These are phyloP conservation scores for Pelobates cultripes DNA, from an alignment of 2,797 vertebrate genomes.

Conservation along the genomic window DNA sequence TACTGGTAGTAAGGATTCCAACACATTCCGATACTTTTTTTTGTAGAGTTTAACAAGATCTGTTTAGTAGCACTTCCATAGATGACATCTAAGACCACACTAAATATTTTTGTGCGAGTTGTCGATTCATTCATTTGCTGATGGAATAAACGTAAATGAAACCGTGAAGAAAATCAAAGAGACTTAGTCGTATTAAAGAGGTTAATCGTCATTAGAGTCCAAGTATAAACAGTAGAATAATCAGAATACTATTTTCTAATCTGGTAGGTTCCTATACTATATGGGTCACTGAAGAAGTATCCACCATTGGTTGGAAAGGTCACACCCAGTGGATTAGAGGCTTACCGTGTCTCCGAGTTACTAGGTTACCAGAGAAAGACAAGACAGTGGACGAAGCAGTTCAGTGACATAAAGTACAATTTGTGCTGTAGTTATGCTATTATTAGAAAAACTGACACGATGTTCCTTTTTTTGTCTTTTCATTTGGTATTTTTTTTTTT, in stretches of 20 bases:
- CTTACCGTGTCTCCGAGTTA: not conserved
- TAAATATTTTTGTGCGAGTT: too few species aligned
- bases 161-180: too few species aligned
- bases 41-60: too few species aligned
- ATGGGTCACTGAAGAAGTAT: not conserved
- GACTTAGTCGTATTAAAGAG: too few species aligned
- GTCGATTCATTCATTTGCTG: too few species aligned
- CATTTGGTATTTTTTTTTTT: conserved; percentile 19
- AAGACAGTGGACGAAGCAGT: not conserved
- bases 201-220: not conserved
- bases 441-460: conserved; percentile 26
- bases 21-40: too few species aligned
- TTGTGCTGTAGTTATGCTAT: conserved; percentile 39
- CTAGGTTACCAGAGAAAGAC: conserved; percentile 1
- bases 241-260: not conserved
- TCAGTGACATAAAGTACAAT: conserved; percentile 4
- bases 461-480: conserved; percentile 4
- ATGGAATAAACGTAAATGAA: too few species aligned
- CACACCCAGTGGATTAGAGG: not conserved
- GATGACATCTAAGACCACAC: too few species aligned
- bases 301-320: not conserved
- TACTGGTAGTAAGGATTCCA: too few species aligned
- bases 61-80: too few species aligned
- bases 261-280: not conserved
- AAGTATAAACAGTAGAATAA: not conserved